Evolutionary conservation across 2,113 vertebrate genomes (phyloP).

Genomic region (Sylvietta virens): DNA sequence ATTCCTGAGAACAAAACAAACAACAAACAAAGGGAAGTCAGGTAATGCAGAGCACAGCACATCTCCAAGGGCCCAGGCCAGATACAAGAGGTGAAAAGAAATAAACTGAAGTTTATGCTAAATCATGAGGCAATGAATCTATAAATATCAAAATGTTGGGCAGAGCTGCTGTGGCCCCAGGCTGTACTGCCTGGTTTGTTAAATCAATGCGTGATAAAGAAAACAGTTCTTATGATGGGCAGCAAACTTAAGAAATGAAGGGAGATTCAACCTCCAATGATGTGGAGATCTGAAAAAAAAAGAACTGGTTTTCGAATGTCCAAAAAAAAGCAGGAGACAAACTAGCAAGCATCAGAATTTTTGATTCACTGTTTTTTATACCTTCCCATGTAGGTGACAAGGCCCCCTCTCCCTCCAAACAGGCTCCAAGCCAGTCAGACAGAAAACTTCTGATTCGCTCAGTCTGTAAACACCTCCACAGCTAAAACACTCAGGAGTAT

Average conservation of each 20-base stretch:
- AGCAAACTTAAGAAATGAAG: background rate
- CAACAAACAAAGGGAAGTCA: background rate
- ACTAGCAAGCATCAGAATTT: background rate
- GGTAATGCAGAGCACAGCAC: slow-evolving; percentile 41
- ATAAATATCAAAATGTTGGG: background rate
- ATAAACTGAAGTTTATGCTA: background rate
- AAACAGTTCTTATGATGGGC: background rate
- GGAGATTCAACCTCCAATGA: background rate
- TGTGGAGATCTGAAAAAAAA: background rate
- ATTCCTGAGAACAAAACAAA: slow-evolving; percentile 73
- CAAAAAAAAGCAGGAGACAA: background rate
- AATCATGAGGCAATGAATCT: background rate
- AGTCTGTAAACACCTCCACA: background rate
- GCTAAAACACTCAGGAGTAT: background rate
- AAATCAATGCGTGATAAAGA: background rate
- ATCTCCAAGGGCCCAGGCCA: slow-evolving; percentile 30
- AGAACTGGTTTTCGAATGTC: background rate
- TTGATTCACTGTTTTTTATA: background rate
- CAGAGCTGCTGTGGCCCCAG: background rate
- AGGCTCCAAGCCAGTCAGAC: background rate
- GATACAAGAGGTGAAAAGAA: slow-evolving; percentile 6
- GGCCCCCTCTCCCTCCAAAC: background rate
- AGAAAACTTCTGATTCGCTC: background rate
- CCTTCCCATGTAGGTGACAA: background rate
- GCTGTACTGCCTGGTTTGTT: background rate